Evolutionary conservation across 2,797 vertebrate species (phyloP), one percentile per base, ranked within the genome.

Genomic region (Hypotaenidia philippensis): DNA sequence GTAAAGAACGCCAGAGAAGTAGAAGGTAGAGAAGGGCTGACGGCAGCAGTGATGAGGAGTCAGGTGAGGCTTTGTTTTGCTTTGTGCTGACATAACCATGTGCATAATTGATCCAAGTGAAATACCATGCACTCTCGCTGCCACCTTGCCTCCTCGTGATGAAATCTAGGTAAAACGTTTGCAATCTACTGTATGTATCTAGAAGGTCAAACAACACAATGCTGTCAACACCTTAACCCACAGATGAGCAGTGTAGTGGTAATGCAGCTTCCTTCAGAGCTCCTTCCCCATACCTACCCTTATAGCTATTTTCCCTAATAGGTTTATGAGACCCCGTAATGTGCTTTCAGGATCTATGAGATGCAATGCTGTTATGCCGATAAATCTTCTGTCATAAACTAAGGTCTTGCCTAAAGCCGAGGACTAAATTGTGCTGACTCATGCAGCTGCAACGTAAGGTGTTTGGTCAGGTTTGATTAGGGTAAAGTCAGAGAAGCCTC

Each of bases 151-250:
- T 90, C 55, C 74, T 80, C 3, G 1, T 94, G 88, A 79, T 86
- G 90, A 95, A 96, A 90, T 88, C 76, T 52, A 59, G 59, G 61
- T 90, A 63, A 83, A 91, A 79, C 8, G 26, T 75, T 79, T 71
- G 66, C 2, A 4, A 59, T 89, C 83, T 79, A 8, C 34, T 72
- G 3, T 44, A 8, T n/a, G 20, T 83, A n/a, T 91, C 90, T 79
- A 45, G 44, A 86, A 95, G 41, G 90, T 86, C 59, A 59, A 65
- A 69, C 65, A 76, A 16, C 27, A 4, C 3, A 25, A 52, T 88
- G 63, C 49, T 9, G 12, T 91, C 60, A 44, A 36, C n/a, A 56
- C 31, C 63, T 90, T 61, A 81, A 72, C 77, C 34, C 72, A n/a
- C 31, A 22, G 44, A 45, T 64, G 66, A 92, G 70, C 52, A 59